These are phyloP conservation scores for Carassius carassius DNA, from an alignment of 2,113 vertebrate genomes.

Conservation along the genomic window DNA sequence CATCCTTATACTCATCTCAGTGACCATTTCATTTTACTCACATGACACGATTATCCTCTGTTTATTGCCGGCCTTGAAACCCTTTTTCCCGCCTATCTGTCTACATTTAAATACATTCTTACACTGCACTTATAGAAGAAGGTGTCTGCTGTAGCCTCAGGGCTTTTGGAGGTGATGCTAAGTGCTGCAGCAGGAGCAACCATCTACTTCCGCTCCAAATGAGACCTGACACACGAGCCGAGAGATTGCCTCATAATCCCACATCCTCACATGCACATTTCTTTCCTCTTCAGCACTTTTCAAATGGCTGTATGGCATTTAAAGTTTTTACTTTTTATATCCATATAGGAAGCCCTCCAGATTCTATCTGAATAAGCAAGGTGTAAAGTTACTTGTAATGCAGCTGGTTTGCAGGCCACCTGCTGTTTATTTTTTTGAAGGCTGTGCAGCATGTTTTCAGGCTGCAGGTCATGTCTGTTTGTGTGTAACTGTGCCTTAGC, in stretches of 20 bases:
- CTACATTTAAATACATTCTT: conserved; percentile 52
- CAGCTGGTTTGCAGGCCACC: conserved; percentile 45
- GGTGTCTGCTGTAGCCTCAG: conserved; percentile 54
- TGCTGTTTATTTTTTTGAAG: conserved; percentile 36
- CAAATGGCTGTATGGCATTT: conserved; percentile 40
- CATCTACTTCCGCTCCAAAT: conserved; percentile 52
- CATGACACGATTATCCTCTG: background rate
- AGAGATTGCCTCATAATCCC: conserved; percentile 52
- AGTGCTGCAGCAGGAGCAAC: conserved; percentile 52
- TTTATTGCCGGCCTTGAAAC: conserved; percentile 5
- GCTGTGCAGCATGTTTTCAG: conserved; percentile 34
- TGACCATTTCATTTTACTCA: conserved; percentile 6
- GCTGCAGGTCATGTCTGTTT: conserved; percentile 55
- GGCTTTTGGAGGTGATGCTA: conserved; percentile 54
- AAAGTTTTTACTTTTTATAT: background rate
- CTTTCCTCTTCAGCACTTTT: conserved; percentile 51
- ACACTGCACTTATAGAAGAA: conserved; percentile 56
- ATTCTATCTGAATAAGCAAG: conserved; percentile 35
- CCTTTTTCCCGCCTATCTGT: conserved; percentile 28
- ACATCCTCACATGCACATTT: conserved; percentile 43
- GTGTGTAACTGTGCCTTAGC: conserved; percentile 46
- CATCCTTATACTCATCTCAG: background rate
- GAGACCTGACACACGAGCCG: conserved; percentile 55
- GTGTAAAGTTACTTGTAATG: conserved; percentile 36
- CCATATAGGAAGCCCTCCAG: background rate